Evolutionary conservation across 2,113 vertebrate genomes (phyloP).

Genomic region (Hippoglossus stenolepis): DNA sequence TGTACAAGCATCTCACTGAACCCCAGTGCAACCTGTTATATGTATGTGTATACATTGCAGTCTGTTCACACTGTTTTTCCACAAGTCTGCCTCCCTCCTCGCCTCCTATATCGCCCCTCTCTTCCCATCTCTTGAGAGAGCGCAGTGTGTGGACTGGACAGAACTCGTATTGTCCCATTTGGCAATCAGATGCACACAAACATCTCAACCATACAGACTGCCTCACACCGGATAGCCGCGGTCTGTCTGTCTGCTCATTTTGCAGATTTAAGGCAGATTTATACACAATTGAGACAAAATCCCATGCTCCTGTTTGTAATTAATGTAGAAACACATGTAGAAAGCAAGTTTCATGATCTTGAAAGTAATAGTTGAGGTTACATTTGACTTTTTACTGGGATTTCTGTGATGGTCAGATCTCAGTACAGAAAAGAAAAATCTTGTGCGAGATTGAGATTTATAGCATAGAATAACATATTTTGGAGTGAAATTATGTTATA

Average conservation of each 20-base stretch:
- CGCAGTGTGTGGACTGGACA: constrained; percentile 67
- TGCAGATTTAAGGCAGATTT: neutral
- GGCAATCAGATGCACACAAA: constrained; percentile 29
- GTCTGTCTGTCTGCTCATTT: constrained; percentile 39
- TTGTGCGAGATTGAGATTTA: too few species aligned
- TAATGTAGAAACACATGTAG: too few species aligned
- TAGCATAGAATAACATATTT: too few species aligned
- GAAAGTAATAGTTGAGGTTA: neutral
- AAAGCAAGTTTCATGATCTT: neutral
- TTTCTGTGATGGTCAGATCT: too few species aligned
- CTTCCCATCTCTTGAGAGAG: constrained; percentile 53
- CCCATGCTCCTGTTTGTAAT: neutral
- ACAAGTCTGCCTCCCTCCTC: constrained; percentile 26
- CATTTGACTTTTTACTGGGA: too few species aligned
- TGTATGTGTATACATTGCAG: constrained; percentile 17
- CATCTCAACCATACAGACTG: constrained; percentile 35
- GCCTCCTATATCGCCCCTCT: constrained; percentile 14
- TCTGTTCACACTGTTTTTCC: constrained; percentile 59
- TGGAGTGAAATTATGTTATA: too few species aligned
- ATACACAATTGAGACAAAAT: neutral
- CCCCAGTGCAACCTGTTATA: constrained; percentile 19
- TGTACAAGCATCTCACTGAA: constrained; percentile 35
- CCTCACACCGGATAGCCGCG: constrained; percentile 34
- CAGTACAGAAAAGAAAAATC: too few species aligned
- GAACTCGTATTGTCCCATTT: constrained; percentile 62